Conservation (phyloP, 2,113 vertebrate species). For the Setophaga petechia region DNA sequence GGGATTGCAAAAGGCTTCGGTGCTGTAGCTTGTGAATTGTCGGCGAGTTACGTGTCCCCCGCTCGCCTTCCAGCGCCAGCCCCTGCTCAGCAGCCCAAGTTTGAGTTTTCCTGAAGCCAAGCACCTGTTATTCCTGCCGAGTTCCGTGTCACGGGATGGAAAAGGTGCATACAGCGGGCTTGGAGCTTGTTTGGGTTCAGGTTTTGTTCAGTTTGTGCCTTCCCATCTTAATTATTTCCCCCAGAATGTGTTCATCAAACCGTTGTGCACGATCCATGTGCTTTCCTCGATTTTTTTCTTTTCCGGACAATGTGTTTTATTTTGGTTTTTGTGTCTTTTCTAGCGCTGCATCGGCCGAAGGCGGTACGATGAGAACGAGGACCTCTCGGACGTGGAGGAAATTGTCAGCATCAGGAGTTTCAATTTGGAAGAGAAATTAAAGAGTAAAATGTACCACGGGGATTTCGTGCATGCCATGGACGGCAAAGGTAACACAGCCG, state of each 20-base stretch:
- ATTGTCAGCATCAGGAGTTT: constrained; percentile 91
- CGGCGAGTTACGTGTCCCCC: neutral
- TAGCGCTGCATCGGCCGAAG: constrained; percentile 89
- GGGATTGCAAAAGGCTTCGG: neutral
- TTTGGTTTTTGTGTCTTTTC: constrained; percentile 42
- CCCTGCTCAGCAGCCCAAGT: neutral
- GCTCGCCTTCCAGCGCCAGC: neutral
- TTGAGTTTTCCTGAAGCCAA: neutral
- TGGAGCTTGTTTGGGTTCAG: neutral
- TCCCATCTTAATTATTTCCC: neutral
- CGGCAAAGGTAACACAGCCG: constrained; percentile 84
- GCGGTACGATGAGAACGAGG: constrained; percentile 94
- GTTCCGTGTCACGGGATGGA: constrained; percentile 19
- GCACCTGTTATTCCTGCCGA: constrained; percentile 40
- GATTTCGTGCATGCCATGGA: constrained; percentile 89
- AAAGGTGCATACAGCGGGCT: neutral
- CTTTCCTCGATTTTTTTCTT: neutral
- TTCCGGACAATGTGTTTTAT: constrained; percentile 15
- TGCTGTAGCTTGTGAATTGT: neutral
- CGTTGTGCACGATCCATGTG: neutral
- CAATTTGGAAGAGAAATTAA: constrained; percentile 92
- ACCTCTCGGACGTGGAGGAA: constrained; percentile 94
- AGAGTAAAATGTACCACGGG: constrained; percentile 81
- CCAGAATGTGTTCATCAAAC: neutral
- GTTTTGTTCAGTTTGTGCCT: neutral